phyloP scores from a whole-genome alignment of 2,888 invertebrate species.

The Napeogenes inachia region DNA sequence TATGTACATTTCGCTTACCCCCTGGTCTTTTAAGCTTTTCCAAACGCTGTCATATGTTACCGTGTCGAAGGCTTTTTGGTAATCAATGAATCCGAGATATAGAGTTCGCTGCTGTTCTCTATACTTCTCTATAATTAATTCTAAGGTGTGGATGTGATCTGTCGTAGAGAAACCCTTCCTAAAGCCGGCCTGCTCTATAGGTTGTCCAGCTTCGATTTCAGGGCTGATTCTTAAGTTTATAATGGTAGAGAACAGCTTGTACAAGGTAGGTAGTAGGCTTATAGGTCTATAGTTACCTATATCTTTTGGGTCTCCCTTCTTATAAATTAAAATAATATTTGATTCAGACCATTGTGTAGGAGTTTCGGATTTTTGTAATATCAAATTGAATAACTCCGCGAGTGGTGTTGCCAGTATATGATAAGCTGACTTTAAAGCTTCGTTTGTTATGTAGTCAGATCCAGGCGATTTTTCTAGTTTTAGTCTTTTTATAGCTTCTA shows the following conservation, averaged over 20 bases:
- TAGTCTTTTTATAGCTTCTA: slow-evolving; percentile 15
- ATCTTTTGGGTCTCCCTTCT: slow-evolving; percentile 21
- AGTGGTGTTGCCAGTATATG: slow-evolving; percentile 12
- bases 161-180: slow-evolving; percentile 24
- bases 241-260: slow-evolving; percentile 26
- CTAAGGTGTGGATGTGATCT: slow-evolving; percentile 24
- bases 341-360: slow-evolving; percentile 27
- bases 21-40: slow-evolving; percentile 18
- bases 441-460: slow-evolving; percentile 20
- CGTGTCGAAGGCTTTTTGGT: slow-evolving; percentile 23
- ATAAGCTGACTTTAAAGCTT: slow-evolving; percentile 14
- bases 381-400: slow-evolving; percentile 21
- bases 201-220: slow-evolving; percentile 22
- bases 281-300: slow-evolving; percentile 29
- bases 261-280: slow-evolving; percentile 23
- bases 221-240: slow-evolving; percentile 21
- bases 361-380: slow-evolving; percentile 17
- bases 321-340: slow-evolving; percentile 24
- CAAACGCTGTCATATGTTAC: slow-evolving; percentile 22
- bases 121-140: slow-evolving; percentile 28
- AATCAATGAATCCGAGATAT: slow-evolving; percentile 20
- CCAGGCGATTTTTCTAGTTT: slow-evolving; percentile 20
- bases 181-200: slow-evolving; percentile 30
- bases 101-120: not conserved
- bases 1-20: slow-evolving; percentile 19